Base-by-base conservation (phyloP, 2,113 vertebrate species). In the Nipponia nippon region DNA sequence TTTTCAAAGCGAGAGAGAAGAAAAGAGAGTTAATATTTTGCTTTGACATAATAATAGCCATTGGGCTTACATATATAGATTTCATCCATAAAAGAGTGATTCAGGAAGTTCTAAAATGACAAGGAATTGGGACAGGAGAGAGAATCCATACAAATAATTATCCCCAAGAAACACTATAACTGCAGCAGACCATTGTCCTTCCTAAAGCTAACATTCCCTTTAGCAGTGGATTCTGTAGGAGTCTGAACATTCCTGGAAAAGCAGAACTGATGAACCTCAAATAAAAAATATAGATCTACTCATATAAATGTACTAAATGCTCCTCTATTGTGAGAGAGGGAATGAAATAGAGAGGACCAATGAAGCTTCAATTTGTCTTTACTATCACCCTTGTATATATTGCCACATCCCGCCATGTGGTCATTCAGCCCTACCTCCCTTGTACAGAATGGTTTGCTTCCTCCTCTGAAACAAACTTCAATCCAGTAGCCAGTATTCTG, bases 361-460 rank as follows among this genome's bases (percentile, higher is more conserved):
- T 30, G 25, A 73, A 65, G 10, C 2, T 25, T 92, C 16, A 32
- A 26, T 85, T 55, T 85, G 14, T 44, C 34, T 80, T 73, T 56
- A 40, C 9, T 44, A 8, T 79, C 23, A 83, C 5, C 6, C 44
- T 50, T 1, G 7, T 25, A 36, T 17, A 16, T 14, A 17, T 22
- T 50, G 19, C n/a, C 34, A 55, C 0, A 1, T 2, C 6, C 18
- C 21, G 36, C 23, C 32, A 38, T 14, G 13, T 10, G 18, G 6
- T 83, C 18, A 16, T 83, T 90, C 56, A 83, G 36, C 21, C 29
- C 49, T 63, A 23, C 5, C 7, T 78, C 23, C n/a, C 11, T 36
- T 53, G n/a, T 58, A 71, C 30, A 50, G 14, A 81, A 44, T 0
- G 1, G 11, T 44, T 79, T 86, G 8, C 49, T 69, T 90, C 49